Evolutionary conservation across 2,888 invertebrate genomes (phyloP).

Genomic region (Thecocarcelia acutangulata): DNA sequence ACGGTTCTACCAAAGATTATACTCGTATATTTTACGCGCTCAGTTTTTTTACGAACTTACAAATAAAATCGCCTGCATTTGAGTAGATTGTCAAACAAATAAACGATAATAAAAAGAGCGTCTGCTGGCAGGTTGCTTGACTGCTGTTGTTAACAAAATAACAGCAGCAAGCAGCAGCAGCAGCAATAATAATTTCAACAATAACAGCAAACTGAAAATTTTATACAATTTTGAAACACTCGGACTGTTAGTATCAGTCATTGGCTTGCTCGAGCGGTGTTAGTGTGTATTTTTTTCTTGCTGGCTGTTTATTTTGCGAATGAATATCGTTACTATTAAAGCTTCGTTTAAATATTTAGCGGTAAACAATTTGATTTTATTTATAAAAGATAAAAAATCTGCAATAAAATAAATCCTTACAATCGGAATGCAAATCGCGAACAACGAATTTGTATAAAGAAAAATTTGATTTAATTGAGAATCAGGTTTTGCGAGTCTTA

Average conservation of each 20-base stretch:
- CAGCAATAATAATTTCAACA: conserved; percentile 31
- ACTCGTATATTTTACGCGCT: not conserved
- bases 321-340: too few relatives aligned
- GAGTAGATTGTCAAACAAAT: conserved; percentile 43
- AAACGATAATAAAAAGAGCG: conserved; percentile 47
- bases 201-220: conserved; percentile 29
- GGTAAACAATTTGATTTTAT: too few relatives aligned
- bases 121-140: not conserved
- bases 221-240: conserved; percentile 56
- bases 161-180: conserved; percentile 21
- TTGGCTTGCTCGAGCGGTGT: conserved; percentile 55
- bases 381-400: too few relatives aligned
- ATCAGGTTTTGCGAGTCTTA: too few relatives aligned
- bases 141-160: conserved; percentile 30
- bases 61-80: conserved; percentile 5
- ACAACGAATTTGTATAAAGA: too few relatives aligned
- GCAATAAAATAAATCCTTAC: too few relatives aligned
- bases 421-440: too few relatives aligned
- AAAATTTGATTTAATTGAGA: too few relatives aligned
- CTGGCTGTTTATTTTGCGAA: not conserved
- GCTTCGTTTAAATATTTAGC: too few relatives aligned
- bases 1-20: not conserved
- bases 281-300: conserved; percentile 9
- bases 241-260: conserved; percentile 57
- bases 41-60: conserved; percentile 5